A percentile compares a stretch with the other conserved stretches of the same genome.
Conservation (phyloP, 2,797 vertebrate species). For the Enteromius viviparus region DNA sequence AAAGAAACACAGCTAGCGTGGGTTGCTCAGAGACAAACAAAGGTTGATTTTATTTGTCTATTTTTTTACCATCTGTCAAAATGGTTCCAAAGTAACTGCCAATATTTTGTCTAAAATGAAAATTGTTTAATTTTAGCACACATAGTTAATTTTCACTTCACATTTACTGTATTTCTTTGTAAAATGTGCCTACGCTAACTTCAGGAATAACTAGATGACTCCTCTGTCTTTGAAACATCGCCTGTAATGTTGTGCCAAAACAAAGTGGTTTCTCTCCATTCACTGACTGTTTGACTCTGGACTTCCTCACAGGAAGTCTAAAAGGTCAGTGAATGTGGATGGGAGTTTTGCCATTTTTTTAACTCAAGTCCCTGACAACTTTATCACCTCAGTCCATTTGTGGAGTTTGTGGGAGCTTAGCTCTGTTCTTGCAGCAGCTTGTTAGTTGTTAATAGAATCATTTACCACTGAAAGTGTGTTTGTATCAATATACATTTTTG, state of each 20-base stretch:
- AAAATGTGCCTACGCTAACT: constrained; percentile 51
- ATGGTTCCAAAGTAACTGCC: background rate
- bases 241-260: constrained; percentile 60
- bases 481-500: background rate
- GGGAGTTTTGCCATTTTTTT: constrained; percentile 63
- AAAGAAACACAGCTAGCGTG: background rate
- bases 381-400: constrained; percentile 73
- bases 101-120: background rate
- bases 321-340: constrained; percentile 56
- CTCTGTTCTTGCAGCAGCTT: constrained; percentile 65
- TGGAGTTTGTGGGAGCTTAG: constrained; percentile 68
- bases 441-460: constrained; percentile 57
- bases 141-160: background rate
- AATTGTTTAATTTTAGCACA: background rate
- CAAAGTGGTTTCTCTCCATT: constrained; percentile 52
- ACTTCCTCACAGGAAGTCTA: constrained; percentile 57
- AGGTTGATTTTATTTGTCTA: background rate
- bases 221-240: constrained; percentile 57
- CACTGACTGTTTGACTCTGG: constrained; percentile 51
- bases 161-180: constrained; percentile 35
- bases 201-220: constrained; percentile 61
- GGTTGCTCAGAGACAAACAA: background rate
- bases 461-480: background rate
- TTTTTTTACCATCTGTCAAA: background rate
- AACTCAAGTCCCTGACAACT: constrained; percentile 65